These are phyloP conservation scores for Decapterus maruadsi DNA, from an alignment of 2,797 vertebrate species.

Conservation along the genomic window DNA sequence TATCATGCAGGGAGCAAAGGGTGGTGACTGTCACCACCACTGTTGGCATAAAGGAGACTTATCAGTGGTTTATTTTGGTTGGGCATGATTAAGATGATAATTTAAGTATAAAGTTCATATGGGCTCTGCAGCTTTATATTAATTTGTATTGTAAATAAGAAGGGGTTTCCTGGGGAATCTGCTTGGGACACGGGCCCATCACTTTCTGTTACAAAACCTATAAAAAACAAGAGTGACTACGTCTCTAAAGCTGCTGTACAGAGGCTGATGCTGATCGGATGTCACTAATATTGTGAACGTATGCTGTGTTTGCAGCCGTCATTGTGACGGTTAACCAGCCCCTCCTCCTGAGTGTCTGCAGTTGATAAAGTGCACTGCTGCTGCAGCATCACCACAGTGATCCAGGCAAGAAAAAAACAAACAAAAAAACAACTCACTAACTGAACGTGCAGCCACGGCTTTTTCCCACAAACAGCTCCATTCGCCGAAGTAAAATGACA, in stretches of 20 bases:
- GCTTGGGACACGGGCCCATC: neutral
- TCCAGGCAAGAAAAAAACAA: neutral
- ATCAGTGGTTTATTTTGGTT: neutral
- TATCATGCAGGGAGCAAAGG: too few relatives aligned
- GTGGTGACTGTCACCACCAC: too few relatives aligned
- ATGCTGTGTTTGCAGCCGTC: neutral
- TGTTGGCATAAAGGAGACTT: too few relatives aligned
- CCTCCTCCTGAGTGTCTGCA: neutral
- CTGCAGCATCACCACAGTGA: conserved; percentile 11
- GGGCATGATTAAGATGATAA: neutral
- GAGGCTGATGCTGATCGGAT: neutral
- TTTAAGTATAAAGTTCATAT: neutral
- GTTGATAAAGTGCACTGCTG: conserved; percentile 1
- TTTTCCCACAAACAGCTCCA: conserved; percentile 25
- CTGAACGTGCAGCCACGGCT: conserved; percentile 32
- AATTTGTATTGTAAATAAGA: neutral
- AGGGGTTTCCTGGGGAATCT: neutral
- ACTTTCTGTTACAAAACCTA: neutral
- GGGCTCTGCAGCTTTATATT: neutral
- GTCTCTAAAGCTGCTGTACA: conserved; percentile 11
- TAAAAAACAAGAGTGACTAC: neutral
- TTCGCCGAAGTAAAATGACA: conserved; percentile 24
- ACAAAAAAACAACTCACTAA: neutral
- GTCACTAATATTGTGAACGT: neutral
- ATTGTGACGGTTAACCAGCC: neutral